Evolutionary conservation across 2,113 vertebrate genomes (phyloP).

Genomic region (Upupa epops): DNA sequence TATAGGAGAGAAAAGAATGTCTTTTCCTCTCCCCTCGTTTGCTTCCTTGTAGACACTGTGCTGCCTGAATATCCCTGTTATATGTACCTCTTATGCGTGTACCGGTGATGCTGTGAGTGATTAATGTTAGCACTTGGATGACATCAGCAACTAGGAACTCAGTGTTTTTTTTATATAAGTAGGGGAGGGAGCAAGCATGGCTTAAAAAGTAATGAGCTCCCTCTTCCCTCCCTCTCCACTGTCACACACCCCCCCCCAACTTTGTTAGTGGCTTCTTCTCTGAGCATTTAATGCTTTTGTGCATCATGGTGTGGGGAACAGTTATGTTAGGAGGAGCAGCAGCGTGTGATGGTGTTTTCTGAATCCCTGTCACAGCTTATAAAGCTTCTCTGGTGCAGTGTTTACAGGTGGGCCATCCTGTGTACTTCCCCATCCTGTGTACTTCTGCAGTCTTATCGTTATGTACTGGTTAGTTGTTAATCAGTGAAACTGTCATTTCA

Average conservation of each 20-base stretch:
- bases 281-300: neutral
- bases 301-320: neutral
- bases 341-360: neutral
- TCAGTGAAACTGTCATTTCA: neutral
- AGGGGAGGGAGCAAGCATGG: constrained; percentile 21
- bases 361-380: neutral
- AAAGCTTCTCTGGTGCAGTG: neutral
- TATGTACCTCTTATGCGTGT: constrained; percentile 14
- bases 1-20: neutral
- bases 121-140: constrained; percentile 63
- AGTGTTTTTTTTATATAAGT: neutral
- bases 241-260: neutral
- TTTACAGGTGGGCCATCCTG: neutral
- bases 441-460: neutral
- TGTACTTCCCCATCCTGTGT: neutral
- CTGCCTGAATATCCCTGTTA: constrained; percentile 31
- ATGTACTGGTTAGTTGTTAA: neutral
- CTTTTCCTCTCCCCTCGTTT: neutral
- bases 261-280: neutral
- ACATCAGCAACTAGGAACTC: constrained; percentile 61
- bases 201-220: neutral
- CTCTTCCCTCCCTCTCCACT: neutral
- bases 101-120: constrained; percentile 57
- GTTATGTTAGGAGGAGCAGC: too few relatives aligned
- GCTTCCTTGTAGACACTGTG: neutral